A percentile compares a stretch with the other conserved stretches of the same genome.
Evolutionary conservation across 2,888 invertebrate species (phyloP).

Genomic region (Uloborus plumipes): DNA sequence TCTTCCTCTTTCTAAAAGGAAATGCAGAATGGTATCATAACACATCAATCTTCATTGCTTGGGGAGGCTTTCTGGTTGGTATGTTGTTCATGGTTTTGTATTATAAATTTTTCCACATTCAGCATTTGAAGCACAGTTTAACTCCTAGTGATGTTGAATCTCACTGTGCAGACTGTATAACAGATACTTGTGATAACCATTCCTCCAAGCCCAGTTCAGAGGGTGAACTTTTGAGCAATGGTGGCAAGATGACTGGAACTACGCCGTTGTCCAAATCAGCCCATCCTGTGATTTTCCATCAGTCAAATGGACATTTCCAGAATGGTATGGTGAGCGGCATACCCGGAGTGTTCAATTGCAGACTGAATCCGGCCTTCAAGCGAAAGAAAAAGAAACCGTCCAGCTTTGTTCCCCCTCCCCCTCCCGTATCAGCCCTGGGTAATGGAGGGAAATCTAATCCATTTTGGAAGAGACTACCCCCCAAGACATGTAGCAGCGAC

Average conservation of each 20-base stretch:
- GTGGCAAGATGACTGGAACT: conserved; percentile 11
- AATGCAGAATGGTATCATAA: conserved; percentile 73
- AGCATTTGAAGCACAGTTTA: conserved; percentile 76
- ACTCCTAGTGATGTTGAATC: conserved; percentile 56
- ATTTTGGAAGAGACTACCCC: conserved; percentile 69
- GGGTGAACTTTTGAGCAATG: conserved; percentile 42
- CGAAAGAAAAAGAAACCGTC: conserved; percentile 93
- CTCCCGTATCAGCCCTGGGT: conserved; percentile 68
- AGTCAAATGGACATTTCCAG: conserved; percentile 58
- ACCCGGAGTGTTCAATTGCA: conserved; percentile 91
- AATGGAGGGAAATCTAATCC: conserved; percentile 67
- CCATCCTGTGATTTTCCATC: conserved; percentile 55
- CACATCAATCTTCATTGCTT: conserved; percentile 67
- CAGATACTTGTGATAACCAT: conserved; percentile 64
- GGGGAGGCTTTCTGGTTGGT: conserved; percentile 70
- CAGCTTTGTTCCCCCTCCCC: conserved; percentile 82
- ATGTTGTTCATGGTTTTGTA: conserved; percentile 74
- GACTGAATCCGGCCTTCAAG: conserved; percentile 82
- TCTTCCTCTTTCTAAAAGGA: conserved; percentile 82
- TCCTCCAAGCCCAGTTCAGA: conserved; percentile 23
- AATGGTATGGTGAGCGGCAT: conserved; percentile 66
- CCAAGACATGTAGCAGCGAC: conserved; percentile 77
- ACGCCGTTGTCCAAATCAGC: conserved; percentile 44
- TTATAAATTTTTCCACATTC: conserved; percentile 85
- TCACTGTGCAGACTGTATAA: conserved; percentile 54